Evolutionary conservation across 2,888 invertebrate genomes (phyloP), one percentile per base, ranked within the genome.

Genomic region (Stratiomys singularior): DNA sequence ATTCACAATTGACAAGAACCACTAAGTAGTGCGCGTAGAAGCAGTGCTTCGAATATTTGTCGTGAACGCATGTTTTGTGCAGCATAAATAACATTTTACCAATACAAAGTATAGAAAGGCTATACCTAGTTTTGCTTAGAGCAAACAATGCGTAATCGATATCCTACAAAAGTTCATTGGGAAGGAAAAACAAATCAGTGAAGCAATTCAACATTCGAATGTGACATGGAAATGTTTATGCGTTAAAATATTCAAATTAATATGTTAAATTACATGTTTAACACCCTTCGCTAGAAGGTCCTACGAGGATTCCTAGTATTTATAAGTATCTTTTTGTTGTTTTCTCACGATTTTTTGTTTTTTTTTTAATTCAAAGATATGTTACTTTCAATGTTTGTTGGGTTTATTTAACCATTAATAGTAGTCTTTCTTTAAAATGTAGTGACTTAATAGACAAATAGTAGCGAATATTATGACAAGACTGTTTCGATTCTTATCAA

Each of bases 391-490:
- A 72, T 72, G 21, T 28, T 56, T 52, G 5, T 72, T 25, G n/a
- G n/a, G 46, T 37, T 37, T 37, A 52, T 71, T 27, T 44, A 18
- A 9, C 5, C 28, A 64, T 64, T 64, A 30, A 27, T n/a, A 15
- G n/a, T 30, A 67, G 23, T 46, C 46, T 28, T 69, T 27, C 56
- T 18, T 77, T 77, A 77, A 82, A 80, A 80, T 46, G 56, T 79
- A 79, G 74, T 79, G 78, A 79, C 78, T 78, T 77, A 79, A 52
- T 77, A 66, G 72, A 77, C 80, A 80, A 80, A 67, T 60, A 63
- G 81, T 82, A 81, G 81, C 81, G 60, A 81, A 79, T 80, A 78
- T 78, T 80, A 81, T 82, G 82, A 82, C 82, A 82, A 82, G 82
- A 82, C 80, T 81, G 81, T 76, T 78, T 79, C 67, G 25, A 47